Evolutionary conservation across 2,888 invertebrate species (phyloP).

Genomic region (Andrena flavipes): DNA sequence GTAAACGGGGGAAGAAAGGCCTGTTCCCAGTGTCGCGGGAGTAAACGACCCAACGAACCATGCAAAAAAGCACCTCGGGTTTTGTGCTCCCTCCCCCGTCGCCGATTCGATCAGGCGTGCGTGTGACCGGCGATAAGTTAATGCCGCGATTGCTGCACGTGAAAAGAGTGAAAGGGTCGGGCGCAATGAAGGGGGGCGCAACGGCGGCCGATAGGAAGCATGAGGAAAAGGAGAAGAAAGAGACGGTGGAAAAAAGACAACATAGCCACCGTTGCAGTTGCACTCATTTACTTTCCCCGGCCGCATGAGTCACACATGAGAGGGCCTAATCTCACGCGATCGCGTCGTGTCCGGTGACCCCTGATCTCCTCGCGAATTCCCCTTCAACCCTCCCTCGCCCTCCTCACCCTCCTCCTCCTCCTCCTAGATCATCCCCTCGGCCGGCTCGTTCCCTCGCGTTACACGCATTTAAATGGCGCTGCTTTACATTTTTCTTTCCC

Average conservation of each 20-base stretch:
- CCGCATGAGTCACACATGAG: conserved; percentile 74
- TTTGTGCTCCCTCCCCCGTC: conserved; percentile 10
- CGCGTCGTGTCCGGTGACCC: conserved; percentile 70
- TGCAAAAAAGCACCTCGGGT: conserved; percentile 5
- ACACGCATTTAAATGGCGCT: conserved; percentile 70
- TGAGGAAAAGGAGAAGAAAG: conserved; percentile 19
- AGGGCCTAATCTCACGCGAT: conserved; percentile 74
- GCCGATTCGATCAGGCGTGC: conserved; percentile 42
- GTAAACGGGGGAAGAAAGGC: neutral
- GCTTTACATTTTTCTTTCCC: conserved; percentile 71
- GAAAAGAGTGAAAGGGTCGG: conserved; percentile 52
- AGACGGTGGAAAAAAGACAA: conserved; percentile 23
- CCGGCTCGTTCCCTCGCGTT: conserved; percentile 50
- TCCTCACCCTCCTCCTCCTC: conserved; percentile 3
- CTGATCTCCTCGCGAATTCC: conserved; percentile 58
- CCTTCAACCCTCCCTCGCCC: neutral
- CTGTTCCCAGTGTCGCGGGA: conserved; percentile 11
- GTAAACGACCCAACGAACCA: conserved; percentile 24
- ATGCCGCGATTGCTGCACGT: conserved; percentile 50
- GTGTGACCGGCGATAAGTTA: conserved; percentile 58
- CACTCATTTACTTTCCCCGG: conserved; percentile 74
- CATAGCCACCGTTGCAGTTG: conserved; percentile 66
- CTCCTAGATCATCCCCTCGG: neutral
- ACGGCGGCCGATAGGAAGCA: conserved; percentile 15
- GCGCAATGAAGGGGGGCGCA: conserved; percentile 15